Percentiles rank a stretch among this genome's conserved stretches.
Conservation (phyloP, 1,140 invertebrate genomes). For the Pteromalus puparum region DNA sequence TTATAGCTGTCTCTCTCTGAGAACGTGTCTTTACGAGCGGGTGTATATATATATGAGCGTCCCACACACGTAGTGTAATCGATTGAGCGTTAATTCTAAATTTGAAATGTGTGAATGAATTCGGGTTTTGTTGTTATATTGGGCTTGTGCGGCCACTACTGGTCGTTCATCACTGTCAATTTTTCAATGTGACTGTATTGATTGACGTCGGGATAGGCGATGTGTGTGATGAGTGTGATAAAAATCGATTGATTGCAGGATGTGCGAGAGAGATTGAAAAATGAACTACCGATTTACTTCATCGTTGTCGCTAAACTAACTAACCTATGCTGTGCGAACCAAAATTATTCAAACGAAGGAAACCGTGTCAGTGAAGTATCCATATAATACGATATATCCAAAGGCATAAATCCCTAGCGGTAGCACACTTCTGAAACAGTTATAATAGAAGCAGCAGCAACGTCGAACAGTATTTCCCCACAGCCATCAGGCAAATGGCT, state of each 20-base stretch:
- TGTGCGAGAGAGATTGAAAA: background rate
- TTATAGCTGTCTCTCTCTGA: too few species aligned
- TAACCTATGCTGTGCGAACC: too few species aligned
- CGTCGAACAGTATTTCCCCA: background rate
- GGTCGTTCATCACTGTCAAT: constrained; percentile 35
- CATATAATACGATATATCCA: background rate
- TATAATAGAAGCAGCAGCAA: background rate
- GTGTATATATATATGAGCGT: background rate
- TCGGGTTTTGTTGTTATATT: too few species aligned
- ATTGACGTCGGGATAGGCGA: constrained; percentile 23
- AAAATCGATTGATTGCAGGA: background rate
- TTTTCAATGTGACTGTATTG: constrained; percentile 41
- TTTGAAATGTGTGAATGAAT: too few species aligned
- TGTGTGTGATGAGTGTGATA: too few species aligned
- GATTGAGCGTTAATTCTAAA: too few species aligned
- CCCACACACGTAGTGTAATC: background rate
- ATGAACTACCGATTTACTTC: constrained; percentile 43
- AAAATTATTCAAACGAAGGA: too few species aligned
- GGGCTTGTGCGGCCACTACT: constrained; percentile 3
- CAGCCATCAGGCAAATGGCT: background rate
- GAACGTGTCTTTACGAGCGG: background rate
- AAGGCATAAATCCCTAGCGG: too few species aligned
- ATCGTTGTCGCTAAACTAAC: constrained; percentile 41
- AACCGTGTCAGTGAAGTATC: background rate
- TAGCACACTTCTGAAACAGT: background rate